phyloP scores from a whole-genome alignment of 2,888 invertebrate genomes.

The Drosophila paranaensis region DNA sequence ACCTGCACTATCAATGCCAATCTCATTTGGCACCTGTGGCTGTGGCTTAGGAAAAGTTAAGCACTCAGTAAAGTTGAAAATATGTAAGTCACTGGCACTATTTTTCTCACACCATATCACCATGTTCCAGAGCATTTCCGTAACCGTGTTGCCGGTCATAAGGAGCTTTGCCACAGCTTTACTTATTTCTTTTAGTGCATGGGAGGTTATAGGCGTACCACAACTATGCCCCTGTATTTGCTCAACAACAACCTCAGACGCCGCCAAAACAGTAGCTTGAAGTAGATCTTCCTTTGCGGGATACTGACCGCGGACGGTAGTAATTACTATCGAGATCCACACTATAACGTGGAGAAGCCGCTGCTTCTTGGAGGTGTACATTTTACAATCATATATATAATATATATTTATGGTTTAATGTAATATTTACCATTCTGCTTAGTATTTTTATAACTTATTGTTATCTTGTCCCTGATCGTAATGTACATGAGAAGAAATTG shows the following conservation, averaged over 20 bases:
- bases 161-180: slow-evolving; percentile 1
- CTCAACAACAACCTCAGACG: slow-evolving; percentile 1
- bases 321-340: neutral
- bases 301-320: neutral
- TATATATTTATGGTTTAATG: too few relatives aligned
- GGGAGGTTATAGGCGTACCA: neutral
- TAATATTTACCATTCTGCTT: slow-evolving; percentile 14
- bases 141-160: slow-evolving; percentile 2
- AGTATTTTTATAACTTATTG: neutral
- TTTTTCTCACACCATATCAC: slow-evolving; percentile 14
- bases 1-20: too few relatives aligned
- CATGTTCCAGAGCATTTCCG: slow-evolving; percentile 10
- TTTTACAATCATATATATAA: too few relatives aligned
- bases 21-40: too few relatives aligned
- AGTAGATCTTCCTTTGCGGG: neutral
- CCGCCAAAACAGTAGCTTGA: neutral
- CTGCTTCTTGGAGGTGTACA: neutral
- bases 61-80: too few relatives aligned
- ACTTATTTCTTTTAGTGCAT: neutral
- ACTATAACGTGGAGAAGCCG: slow-evolving; percentile 2
- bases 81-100: neutral
- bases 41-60: too few relatives aligned
- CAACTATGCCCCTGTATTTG: slow-evolving; percentile 10
- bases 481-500: neutral
- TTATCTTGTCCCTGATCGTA: neutral